Evolutionary conservation across 2,113 vertebrate species (phyloP).

Genomic region (Varanus komodoensis): DNA sequence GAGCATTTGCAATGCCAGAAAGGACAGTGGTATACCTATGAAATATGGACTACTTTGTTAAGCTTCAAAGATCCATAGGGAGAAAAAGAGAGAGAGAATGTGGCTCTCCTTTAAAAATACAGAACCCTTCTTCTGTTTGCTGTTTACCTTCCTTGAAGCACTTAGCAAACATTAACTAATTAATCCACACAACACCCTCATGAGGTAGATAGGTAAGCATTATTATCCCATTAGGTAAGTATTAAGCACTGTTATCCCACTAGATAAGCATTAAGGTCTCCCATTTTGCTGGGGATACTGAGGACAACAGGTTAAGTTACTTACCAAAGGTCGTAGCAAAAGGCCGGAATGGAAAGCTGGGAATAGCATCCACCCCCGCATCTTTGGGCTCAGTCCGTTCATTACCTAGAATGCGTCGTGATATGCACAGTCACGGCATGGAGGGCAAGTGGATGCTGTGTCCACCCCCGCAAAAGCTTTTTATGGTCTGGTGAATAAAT

Average conservation of each 20-base stretch:
- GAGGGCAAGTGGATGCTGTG: background rate
- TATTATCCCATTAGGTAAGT: constrained; percentile 76
- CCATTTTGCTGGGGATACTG: constrained; percentile 72
- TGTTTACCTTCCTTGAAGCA: constrained; percentile 69
- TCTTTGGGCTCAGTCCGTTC: background rate
- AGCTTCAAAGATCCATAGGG: constrained; percentile 11
- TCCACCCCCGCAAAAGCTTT: background rate
- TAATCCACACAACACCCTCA: constrained; percentile 76
- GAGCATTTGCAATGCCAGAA: background rate
- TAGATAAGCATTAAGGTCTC: constrained; percentile 74
- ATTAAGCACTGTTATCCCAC: constrained; percentile 73
- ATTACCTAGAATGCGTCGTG: background rate
- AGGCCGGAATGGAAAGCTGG: constrained; percentile 11
- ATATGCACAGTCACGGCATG: background rate
- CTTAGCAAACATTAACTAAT: constrained; percentile 77
- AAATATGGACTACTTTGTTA: background rate
- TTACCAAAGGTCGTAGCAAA: constrained; percentile 69
- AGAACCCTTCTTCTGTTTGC: constrained; percentile 59
- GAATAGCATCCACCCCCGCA: constrained; percentile 47
- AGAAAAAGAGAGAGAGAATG: constrained; percentile 14
- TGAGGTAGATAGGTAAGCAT: constrained; percentile 78
- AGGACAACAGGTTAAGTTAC: constrained; percentile 76
- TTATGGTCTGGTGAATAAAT: background rate
- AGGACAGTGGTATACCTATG: background rate
- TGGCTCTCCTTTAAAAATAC: constrained; percentile 34